Evolutionary conservation across 2,888 invertebrate species (phyloP).

Genomic region (Athripsodes cinereus): DNA sequence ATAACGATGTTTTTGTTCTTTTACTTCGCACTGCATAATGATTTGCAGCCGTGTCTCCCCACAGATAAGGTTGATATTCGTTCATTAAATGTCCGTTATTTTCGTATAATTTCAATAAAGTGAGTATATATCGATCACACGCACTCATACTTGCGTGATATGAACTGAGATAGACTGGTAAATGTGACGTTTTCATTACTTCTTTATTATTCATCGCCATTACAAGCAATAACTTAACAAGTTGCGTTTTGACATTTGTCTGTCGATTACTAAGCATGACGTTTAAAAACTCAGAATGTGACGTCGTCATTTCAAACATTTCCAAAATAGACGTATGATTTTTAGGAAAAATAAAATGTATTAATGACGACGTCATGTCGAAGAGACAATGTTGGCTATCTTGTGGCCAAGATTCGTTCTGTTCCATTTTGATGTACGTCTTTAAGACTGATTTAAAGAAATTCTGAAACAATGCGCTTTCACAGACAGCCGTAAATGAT

Average conservation of each 20-base stretch:
- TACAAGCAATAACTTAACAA: conserved; percentile 58
- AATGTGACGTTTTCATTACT: conserved; percentile 60
- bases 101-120: conserved; percentile 65
- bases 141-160: conserved; percentile 67
- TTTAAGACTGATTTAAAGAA: conserved; percentile 62
- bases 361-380: conserved; percentile 49
- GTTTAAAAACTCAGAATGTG: conserved; percentile 72
- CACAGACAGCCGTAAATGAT: conserved; percentile 37
- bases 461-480: conserved; percentile 51
- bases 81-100: conserved; percentile 56
- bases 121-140: conserved; percentile 64
- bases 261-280: conserved; percentile 54
- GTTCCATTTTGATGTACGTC: conserved; percentile 50
- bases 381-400: conserved; percentile 37
- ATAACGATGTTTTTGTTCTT: conserved; percentile 48
- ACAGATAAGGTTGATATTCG: conserved; percentile 72
- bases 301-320: conserved; percentile 67
- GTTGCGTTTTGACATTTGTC: conserved; percentile 50
- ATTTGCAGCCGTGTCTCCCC: conserved; percentile 74
- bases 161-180: conserved; percentile 70
- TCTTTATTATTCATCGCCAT: conserved; percentile 58
- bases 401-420: neutral
- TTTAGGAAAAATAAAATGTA: conserved; percentile 49
- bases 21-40: conserved; percentile 65
- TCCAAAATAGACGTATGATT: conserved; percentile 46